Evolutionary conservation across 2,797 vertebrate species (phyloP), one percentile per base, ranked within the genome.

Genomic region (Melanotaenia maccullochi): DNA sequence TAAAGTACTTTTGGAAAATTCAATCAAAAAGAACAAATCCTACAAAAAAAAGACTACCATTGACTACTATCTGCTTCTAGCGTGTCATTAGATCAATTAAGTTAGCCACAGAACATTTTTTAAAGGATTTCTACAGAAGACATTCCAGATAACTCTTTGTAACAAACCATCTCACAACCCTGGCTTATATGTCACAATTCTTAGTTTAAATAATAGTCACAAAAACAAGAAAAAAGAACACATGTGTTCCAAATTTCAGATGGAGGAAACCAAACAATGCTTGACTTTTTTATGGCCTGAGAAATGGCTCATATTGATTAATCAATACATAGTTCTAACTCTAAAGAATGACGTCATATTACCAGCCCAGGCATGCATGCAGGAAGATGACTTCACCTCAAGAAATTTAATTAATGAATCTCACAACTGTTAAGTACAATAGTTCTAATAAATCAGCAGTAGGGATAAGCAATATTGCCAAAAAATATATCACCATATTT

Each of bases 381-480:
- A 22, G 18, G 20, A 8, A 7, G 24, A 65, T 71, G 61, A 68
- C 69, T 25, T 82, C 55, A 78, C 33, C 44, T 61, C 35, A 12
- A 68, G 9, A n/a, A 28, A 32, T 60, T 76, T 52, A 20, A 5
- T 1, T 2, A 74, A 42, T 16, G 9, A 77, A 66, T 72, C 6
- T 33, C 28, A 65, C 24, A 38, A 71, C 51, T 75, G 82, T 89
- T 85, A 85, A 86, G 85, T 76, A 83, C 68, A 56, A 68, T 64
- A 62, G 32, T 56, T 83, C 83, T 54, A 60, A 60, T 62, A 72
- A 67, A 76, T 64, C n/a, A 59, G 57, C 57, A 64, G 60, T 42
- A 42, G 40, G 40, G 16, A 4, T 42, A 18, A 14, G 38, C 13
- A 12, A 40, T 14, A 40, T 40, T 40, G 13, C 38, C 38, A 40